Percentiles rank a stretch among this genome's conserved stretches.
Evolutionary conservation across 2,888 invertebrate species (phyloP).

Genomic region (Sinelater perroti): DNA sequence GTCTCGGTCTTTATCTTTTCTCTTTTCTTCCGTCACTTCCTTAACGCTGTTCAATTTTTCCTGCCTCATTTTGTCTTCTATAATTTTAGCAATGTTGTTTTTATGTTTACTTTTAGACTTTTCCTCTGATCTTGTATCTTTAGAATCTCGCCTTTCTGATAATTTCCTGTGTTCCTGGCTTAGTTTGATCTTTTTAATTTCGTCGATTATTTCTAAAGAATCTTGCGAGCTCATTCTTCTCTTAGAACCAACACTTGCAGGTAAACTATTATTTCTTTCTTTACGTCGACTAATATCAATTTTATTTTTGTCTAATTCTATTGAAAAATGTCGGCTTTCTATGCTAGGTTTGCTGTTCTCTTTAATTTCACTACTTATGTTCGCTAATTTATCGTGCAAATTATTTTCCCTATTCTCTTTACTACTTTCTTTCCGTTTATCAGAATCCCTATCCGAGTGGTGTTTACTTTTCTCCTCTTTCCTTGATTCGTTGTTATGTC

Average conservation of each 20-base stretch:
- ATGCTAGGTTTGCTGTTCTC: slow-evolving; percentile 50
- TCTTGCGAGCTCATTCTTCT: slow-evolving; percentile 83
- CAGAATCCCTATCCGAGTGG: slow-evolving; percentile 58
- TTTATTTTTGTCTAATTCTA: slow-evolving; percentile 61
- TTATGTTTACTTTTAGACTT: slow-evolving; percentile 66
- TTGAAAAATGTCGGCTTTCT: slow-evolving; percentile 62
- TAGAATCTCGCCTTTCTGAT: slow-evolving; percentile 74
- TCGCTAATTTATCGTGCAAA: slow-evolving; percentile 63
- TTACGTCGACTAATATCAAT: slow-evolving; percentile 63
- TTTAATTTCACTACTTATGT: slow-evolving; percentile 48
- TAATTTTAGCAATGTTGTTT: slow-evolving; percentile 67
- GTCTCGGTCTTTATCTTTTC: slow-evolving; percentile 57
- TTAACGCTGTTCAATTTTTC: slow-evolving; percentile 64
- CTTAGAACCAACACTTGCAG: slow-evolving; percentile 73
- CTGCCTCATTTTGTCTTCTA: slow-evolving; percentile 69
- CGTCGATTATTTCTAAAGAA: slow-evolving; percentile 65
- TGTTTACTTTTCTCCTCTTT: slow-evolving; percentile 51
- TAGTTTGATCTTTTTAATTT: slow-evolving; percentile 71
- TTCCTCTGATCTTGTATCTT: slow-evolving; percentile 63
- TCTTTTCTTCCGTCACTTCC: slow-evolving; percentile 62
- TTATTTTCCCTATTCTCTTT: slow-evolving; percentile 64
- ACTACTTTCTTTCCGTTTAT: slow-evolving; percentile 59
- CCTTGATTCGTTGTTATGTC: slow-evolving; percentile 39
- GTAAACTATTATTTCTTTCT: slow-evolving; percentile 70
- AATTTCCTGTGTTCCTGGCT: slow-evolving; percentile 62